phyloP scores from a whole-genome alignment of 2,888 invertebrate species.

The Metacarcinus magister region DNA sequence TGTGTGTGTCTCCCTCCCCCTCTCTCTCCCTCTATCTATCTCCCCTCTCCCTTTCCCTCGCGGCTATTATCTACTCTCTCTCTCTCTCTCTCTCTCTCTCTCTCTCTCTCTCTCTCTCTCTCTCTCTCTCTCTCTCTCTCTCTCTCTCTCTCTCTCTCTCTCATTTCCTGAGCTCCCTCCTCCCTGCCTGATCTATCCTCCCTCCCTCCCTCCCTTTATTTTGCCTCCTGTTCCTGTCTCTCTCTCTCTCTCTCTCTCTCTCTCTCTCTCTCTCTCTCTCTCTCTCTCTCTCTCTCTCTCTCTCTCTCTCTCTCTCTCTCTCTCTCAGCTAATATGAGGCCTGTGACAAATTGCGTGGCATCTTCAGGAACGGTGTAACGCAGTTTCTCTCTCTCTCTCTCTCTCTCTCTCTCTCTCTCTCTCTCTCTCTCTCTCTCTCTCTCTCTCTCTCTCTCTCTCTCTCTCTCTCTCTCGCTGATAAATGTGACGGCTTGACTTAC shows the following conservation, averaged over 20 bases:
- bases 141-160: too few relatives aligned
- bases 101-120: too few relatives aligned
- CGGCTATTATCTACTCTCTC: too few relatives aligned
- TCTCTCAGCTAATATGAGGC: conserved; percentile 34
- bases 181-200: background rate
- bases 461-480: conserved; percentile 31
- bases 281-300: conserved; percentile 42
- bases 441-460: conserved; percentile 3
- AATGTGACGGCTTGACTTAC: background rate
- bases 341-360: conserved; percentile 34
- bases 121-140: background rate
- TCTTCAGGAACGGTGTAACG: background rate
- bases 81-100: too few relatives aligned
- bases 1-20: background rate
- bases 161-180: background rate
- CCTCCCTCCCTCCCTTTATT: background rate
- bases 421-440: conserved; percentile 30
- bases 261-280: conserved; percentile 27
- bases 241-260: background rate
- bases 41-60: background rate
- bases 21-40: background rate
- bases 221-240: background rate
- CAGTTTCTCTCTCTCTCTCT: background rate
- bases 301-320: conserved; percentile 64
- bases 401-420: conserved; percentile 40